Evolutionary conservation across 1,140 invertebrate species (phyloP).

Genomic region (Bicyclus anynana): DNA sequence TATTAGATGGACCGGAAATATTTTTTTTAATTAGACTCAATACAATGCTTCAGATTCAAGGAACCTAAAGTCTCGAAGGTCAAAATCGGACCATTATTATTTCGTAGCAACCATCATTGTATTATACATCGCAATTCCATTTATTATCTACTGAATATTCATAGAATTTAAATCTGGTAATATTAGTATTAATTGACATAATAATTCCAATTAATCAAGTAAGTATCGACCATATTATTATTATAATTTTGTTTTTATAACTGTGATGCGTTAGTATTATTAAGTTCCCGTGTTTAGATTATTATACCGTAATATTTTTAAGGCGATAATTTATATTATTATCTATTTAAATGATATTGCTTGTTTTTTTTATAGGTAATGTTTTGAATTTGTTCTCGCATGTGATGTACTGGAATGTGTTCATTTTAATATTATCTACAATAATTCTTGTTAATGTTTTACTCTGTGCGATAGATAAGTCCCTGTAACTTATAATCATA

Average conservation of each 20-base stretch:
- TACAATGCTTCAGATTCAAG: too few species aligned
- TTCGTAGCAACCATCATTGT: background rate
- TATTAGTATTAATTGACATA: slow-evolving; percentile 7
- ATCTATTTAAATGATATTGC: background rate
- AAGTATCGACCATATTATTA: slow-evolving; percentile 16
- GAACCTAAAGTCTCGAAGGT: background rate
- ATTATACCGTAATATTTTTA: slow-evolving; percentile 17
- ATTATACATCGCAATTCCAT: background rate
- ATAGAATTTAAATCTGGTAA: slow-evolving; percentile 7
- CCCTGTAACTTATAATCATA: too few species aligned
- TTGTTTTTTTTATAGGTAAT: background rate
- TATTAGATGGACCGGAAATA: too few species aligned
- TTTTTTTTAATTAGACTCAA: too few species aligned
- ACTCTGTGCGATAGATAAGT: too few species aligned
- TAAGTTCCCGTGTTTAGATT: slow-evolving; percentile 26
- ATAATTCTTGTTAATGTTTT: background rate
- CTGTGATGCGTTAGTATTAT: slow-evolving; percentile 66
- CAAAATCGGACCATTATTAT: background rate
- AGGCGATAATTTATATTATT: too few species aligned
- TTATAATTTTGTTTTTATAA: slow-evolving; percentile 44
- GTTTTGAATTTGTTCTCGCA: background rate
- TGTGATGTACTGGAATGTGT: background rate
- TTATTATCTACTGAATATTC: background rate
- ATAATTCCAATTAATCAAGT: slow-evolving; percentile 17
- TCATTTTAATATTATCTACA: background rate